Percentiles rank a stretch among this genome's conserved stretches.
Conservation (phyloP, 1,140 invertebrate species). For the Drosophila pseudoananassae region DNA sequence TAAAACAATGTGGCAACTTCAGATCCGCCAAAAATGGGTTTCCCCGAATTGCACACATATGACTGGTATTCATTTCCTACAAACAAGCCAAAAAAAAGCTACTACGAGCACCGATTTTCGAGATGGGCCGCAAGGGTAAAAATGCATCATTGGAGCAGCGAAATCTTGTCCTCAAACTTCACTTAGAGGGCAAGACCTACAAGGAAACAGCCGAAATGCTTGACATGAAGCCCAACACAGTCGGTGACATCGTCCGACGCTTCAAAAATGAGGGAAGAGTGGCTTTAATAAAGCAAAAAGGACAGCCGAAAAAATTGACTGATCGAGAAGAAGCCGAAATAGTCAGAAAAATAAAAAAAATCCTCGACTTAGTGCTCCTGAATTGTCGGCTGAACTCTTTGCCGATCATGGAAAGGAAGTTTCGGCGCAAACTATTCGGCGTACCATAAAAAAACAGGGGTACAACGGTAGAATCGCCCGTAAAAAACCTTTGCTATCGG, state of each 20-base stretch:
- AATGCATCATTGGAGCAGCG: slow-evolving; percentile 8
- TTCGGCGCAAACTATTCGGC: slow-evolving; percentile 1
- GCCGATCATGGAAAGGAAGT: not conserved
- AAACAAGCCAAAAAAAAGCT: not conserved
- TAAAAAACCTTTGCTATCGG: slow-evolving; percentile 3
- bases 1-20: slow-evolving; percentile 1
- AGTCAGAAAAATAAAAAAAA: slow-evolving; percentile 3
- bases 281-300: slow-evolving; percentile 15
- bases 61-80: not conserved
- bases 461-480: slow-evolving; percentile 7
- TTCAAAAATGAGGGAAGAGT: slow-evolving; percentile 21
- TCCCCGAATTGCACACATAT: not conserved
- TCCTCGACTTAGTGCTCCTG: slow-evolving; percentile 7
- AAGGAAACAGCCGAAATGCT: slow-evolving; percentile 2
- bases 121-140: slow-evolving; percentile 7
- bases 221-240: slow-evolving; percentile 5
- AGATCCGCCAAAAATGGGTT: not conserved
- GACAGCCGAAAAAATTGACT: slow-evolving; percentile 14
- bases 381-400: not conserved
- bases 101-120: not conserved
- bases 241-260: slow-evolving; percentile 9
- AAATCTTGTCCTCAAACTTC: slow-evolving; percentile 9
- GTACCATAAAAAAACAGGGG: slow-evolving; percentile 1
- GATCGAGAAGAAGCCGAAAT: slow-evolving; percentile 18
- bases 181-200: not conserved